Evolutionary conservation across 2,888 invertebrate genomes (phyloP), one percentile per base, ranked within the genome.

Genomic region (Ametastegia equiseti): DNA sequence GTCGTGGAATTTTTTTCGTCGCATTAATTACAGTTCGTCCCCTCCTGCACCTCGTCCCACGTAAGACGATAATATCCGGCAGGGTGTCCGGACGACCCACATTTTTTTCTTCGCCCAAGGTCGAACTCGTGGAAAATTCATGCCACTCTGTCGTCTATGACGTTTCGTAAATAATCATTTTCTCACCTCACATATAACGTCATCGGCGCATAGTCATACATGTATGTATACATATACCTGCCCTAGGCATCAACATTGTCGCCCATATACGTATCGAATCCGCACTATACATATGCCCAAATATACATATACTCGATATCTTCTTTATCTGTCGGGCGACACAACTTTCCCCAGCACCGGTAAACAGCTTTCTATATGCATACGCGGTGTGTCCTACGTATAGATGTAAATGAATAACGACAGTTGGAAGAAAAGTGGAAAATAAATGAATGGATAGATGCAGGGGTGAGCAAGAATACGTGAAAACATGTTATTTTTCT

Each of bases 331-430:
- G 9, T 69, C 23, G 69, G 45, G 39, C 27, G 69, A 42, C n/a
- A n/a, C 45, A 69, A 69, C 69, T 69, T 69, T 69, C 69, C 27
- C 69, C 69, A 69, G 33, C 27, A 45, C 15, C 69, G 45, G 69
- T 69, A 42, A 3, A 39, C 69, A 23, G 39, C 69, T 69, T 69
- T 39, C 69, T 42, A 69, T 45, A 19, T 45, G 27, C 19, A 45
- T 45, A 45, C 7, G 11, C 7, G 13, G 5, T 7, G 4, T n/a
- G 33, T 33, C n/a, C n/a, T n/a, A n/a, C n/a, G n/a, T n/a, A n/a
- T n/a, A n/a, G n/a, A n/a, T n/a, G n/a, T n/a, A n/a, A n/a, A n/a
- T n/a, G n/a, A n/a, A n/a, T n/a, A n/a, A n/a, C n/a, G n/a, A n/a
- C n/a, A n/a, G n/a, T n/a, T n/a, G n/a, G n/a, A n/a, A n/a, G n/a